phyloP scores from a whole-genome alignment of 2,888 invertebrate genomes.

The Chironomus riparius region DNA sequence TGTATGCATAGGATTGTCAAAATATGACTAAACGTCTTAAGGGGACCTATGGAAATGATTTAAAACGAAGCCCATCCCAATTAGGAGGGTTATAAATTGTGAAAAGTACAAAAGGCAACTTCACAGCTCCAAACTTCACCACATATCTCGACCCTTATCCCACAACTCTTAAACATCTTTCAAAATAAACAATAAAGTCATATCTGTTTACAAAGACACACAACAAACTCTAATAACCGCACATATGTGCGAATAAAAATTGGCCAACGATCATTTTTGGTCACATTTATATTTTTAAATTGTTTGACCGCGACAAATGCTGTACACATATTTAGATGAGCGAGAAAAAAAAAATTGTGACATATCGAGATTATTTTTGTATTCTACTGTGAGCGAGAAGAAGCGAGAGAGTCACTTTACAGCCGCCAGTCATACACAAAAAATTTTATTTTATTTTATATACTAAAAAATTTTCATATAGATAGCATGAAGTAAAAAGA shows the following conservation, averaged over 20 bases:
- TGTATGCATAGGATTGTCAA: too few relatives aligned
- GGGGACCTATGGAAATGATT: too few relatives aligned
- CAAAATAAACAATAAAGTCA: too few relatives aligned
- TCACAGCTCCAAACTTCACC: too few relatives aligned
- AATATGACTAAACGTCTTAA: too few relatives aligned
- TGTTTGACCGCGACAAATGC: not conserved
- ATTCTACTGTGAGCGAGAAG: not conserved
- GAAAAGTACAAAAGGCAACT: too few relatives aligned
- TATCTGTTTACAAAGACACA: too few relatives aligned
- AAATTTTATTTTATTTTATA: not conserved
- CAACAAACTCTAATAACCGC: not conserved
- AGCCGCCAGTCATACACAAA: not conserved
- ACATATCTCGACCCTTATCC: too few relatives aligned
- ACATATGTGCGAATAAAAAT: not conserved
- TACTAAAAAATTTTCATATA: too few relatives aligned
- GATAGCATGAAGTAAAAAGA: not conserved
- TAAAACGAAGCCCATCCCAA: too few relatives aligned
- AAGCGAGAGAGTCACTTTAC: constrained; percentile 8
- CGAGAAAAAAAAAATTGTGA: not conserved
- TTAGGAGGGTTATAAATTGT: too few relatives aligned
- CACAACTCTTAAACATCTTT: too few relatives aligned
- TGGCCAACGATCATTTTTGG: not conserved
- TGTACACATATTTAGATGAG: not conserved
- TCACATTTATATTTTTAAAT: not conserved
- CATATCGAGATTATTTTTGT: not conserved